Evolutionary conservation across 2,888 invertebrate genomes (phyloP).

Genomic region (Antheraea assamensis): DNA sequence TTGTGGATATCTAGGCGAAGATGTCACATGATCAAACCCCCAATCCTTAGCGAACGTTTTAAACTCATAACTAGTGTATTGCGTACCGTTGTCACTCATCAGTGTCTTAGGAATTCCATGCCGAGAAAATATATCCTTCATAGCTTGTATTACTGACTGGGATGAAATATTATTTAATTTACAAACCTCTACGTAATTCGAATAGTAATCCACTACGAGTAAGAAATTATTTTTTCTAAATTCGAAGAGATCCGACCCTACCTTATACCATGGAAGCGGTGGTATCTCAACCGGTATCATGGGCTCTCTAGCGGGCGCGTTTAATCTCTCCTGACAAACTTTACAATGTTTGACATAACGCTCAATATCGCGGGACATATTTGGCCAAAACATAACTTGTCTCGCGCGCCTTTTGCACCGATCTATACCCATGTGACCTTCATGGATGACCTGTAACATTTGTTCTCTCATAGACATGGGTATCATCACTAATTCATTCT

Average conservation of each 20-base stretch:
- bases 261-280: conserved; percentile 27
- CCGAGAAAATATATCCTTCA: background rate
- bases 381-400: background rate
- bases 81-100: background rate
- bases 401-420: too few species aligned
- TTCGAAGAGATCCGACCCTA: conserved; percentile 31
- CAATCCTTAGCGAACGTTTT: conserved; percentile 1
- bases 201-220: conserved; percentile 25
- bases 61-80: conserved; percentile 4
- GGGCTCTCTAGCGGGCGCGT: conserved; percentile 18
- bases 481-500: too few species aligned
- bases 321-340: conserved; percentile 17
- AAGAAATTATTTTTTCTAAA: conserved; percentile 25
- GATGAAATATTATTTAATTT: conserved; percentile 13
- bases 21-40: conserved; percentile 13
- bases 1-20: conserved; percentile 10
- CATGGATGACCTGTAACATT: too few species aligned
- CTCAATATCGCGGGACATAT: conserved; percentile 22
- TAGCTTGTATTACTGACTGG: background rate
- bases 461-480: too few species aligned
- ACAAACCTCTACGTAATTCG: conserved; percentile 19
- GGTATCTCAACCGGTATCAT: conserved; percentile 25
- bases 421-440: too few species aligned
- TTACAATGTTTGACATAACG: conserved; percentile 6
- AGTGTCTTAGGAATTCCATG: background rate